Evolutionary conservation across 2,888 invertebrate genomes (phyloP), one percentile per base, ranked within the genome.

Genomic region (Lasioglossum morio): DNA sequence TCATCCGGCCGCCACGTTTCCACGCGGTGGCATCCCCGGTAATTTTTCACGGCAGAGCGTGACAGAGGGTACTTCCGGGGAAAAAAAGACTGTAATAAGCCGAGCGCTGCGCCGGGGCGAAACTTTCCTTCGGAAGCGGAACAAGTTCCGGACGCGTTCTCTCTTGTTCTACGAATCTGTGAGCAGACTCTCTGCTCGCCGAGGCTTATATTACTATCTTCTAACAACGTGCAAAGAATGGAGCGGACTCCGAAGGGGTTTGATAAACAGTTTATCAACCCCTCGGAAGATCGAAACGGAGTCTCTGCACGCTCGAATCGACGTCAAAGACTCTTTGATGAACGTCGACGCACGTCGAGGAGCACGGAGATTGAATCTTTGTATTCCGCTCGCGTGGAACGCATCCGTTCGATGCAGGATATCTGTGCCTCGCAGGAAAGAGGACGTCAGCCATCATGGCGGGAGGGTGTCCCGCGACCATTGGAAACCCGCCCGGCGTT

Each of bases 361-460:
- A 66, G 63, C 83, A n/a, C 40, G 43, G 10, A 43, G 72, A 46
- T 30, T 30, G 60, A 53, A 66, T 70, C 63, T 74, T 66, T 53
- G 23, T 23, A 46, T 77, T 70, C n/a, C 16, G 34, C 16, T 48
- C 70, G 37, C 48, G 66, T n/a, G 63, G 46, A 66, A 80, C 30
- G 40, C 30, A 16, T 57, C 30, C 66, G 27, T 60, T 40, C 77
- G 16, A 27, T 63, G 73, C 73, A 19, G 63, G 72, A 63, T 69
- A 12, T 43, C 30, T 66, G 48, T 40, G 76, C 82, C 81, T 82
- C 73, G 43, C 82, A 70, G 86, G 66, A 46, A 89, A 82, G 75
- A 85, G 75, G 73, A 78, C 76, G 14, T 37, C 40, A 5, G 70
- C 37, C 40, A 40, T 40, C 40, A 12, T 23, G n/a, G 4, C 30